Evolutionary conservation across 2,797 vertebrate species (phyloP), one percentile per base, ranked within the genome.

Genomic region (Manis pentadactyla): DNA sequence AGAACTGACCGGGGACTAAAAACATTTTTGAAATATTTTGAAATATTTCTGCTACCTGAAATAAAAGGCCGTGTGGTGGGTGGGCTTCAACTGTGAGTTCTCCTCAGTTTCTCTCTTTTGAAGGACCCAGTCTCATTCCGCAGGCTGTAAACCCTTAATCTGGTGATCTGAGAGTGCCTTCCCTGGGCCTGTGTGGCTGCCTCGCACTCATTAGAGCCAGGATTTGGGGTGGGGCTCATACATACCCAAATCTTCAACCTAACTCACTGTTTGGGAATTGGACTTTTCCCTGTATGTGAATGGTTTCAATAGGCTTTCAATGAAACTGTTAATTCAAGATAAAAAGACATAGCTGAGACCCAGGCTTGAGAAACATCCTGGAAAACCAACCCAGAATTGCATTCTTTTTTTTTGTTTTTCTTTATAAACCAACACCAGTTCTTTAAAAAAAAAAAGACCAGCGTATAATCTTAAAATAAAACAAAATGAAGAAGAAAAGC

Each of bases 401-500:
- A 77, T 78, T 69, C 27, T 78, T 15, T 78, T 78, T 29, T 64
- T n/a, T 89, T 63, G 49, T 82, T 23, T 49, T 90, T 46, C 27
- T 75, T 59, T 59, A 77, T 74, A 87, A 86, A 63, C 19, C n/a
- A 89, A 34, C 6, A 59, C 29, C 37, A 69, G 0, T 95, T 87
- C 25, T 93, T 93, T 71, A 21, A 84, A 37, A 92, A 93, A 97
- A 68, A 90, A 77, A 53, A 75, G 42, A 71, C 17, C 34, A 57
- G 39, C 29, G 10, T 71, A 69, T 53, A 71, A 85, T 39, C 34
- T 68, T 87, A 78, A 89, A 82, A 27, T 11, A 71, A 74, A 84
- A 63, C 7, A n/a, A 57, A 31, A 79, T 34, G 13, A 68, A 95
- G 17, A 59, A 78, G 57, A 79, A 27, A 29, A 93, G 51, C 59